Evolutionary conservation across 2,113 vertebrate species (phyloP).

Genomic region (Gavia stellata): DNA sequence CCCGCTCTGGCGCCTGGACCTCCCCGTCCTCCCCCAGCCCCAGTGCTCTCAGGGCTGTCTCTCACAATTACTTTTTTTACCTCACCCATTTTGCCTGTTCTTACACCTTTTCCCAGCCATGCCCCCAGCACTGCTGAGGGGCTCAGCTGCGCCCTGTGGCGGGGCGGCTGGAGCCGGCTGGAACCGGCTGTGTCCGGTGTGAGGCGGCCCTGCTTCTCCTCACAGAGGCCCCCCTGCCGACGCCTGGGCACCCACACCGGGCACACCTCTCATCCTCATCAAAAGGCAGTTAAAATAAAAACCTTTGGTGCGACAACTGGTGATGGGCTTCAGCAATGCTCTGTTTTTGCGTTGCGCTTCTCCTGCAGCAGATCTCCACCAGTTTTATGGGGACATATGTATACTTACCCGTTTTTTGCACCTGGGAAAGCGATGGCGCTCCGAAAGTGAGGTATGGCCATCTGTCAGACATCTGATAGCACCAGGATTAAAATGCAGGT

Average conservation of each 20-base stretch:
- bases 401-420: background rate
- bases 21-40: too few relatives aligned
- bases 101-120: background rate
- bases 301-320: background rate
- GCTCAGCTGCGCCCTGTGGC: background rate
- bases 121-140: background rate
- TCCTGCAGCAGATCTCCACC: background rate
- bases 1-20: rapidly evolving
- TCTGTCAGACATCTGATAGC: background rate
- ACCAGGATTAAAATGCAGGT: background rate
- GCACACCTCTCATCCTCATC: rapidly evolving
- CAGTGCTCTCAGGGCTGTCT: rapidly evolving
- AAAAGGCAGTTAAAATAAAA: background rate
- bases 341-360: background rate
- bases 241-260: rapidly evolving
- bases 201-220: background rate
- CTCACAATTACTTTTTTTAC: background rate
- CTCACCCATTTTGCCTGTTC: background rate
- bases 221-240: background rate
- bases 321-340: background rate
- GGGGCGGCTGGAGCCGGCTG: background rate
- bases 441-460: background rate
- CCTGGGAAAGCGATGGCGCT: background rate
- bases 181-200: background rate
- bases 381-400: rapidly evolving